phyloP scores from a whole-genome alignment of 2,113 vertebrate genomes.

The rat (Rattus norvegicus) region DNA sequence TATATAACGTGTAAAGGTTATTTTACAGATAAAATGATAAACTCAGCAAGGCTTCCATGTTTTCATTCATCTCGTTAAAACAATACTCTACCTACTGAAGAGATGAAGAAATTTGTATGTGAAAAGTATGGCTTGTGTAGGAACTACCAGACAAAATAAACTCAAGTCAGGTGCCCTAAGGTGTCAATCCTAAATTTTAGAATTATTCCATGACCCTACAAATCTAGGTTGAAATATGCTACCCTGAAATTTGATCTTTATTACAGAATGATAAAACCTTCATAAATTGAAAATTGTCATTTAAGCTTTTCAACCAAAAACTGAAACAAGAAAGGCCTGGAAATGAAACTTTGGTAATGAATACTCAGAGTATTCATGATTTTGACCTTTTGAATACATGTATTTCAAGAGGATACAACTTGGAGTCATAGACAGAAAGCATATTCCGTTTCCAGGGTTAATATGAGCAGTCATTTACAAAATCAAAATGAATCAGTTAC shows the following conservation, averaged over 20 bases:
- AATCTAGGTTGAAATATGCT: neutral
- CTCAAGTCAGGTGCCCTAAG: neutral
- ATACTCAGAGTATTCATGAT: slow-evolving; percentile 47
- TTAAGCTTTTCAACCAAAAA: slow-evolving; percentile 5
- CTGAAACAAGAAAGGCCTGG: neutral
- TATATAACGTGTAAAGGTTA: neutral
- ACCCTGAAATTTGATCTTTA: neutral
- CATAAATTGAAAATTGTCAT: slow-evolving; percentile 17
- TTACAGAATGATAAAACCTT: slow-evolving; percentile 39
- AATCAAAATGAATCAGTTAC: neutral
- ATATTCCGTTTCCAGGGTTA: slow-evolving; percentile 25
- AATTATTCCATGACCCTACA: neutral
- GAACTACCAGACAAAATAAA: neutral
- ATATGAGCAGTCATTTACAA: slow-evolving; percentile 50
- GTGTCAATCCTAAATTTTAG: neutral
- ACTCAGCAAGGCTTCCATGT: neutral
- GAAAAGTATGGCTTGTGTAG: neutral
- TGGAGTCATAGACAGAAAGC: slow-evolving; percentile 1
- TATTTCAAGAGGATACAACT: slow-evolving; percentile 58
- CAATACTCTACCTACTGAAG: neutral
- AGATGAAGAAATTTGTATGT: neutral
- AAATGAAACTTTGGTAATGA: slow-evolving; percentile 20
- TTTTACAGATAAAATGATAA: neutral
- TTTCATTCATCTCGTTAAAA: neutral
- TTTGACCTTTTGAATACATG: slow-evolving; percentile 58